Evolutionary conservation across 2,113 vertebrate species (phyloP).

Genomic region (Mystacornis crossleyi): DNA sequence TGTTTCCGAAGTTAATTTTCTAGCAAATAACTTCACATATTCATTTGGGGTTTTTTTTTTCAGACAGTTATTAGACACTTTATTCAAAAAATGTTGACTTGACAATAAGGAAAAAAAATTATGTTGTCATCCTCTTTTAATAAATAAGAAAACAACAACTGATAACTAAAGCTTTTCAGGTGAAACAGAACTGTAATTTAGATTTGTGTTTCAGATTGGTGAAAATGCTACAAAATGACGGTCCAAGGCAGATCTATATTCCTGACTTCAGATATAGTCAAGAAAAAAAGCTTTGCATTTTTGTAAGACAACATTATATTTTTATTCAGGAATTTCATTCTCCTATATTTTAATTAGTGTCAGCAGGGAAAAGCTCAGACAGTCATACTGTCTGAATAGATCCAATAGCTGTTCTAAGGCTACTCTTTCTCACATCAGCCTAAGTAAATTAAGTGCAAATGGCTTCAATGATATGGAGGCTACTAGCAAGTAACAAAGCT

Average conservation of each 20-base stretch:
- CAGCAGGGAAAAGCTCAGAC: background rate
- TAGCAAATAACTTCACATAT: background rate
- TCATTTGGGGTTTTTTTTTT: background rate
- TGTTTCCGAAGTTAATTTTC: background rate
- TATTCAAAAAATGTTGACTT: background rate
- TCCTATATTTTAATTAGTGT: background rate
- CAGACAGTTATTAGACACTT: background rate
- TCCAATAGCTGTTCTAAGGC: background rate
- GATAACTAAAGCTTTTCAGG: background rate
- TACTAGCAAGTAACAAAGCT: background rate
- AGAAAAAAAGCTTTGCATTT: background rate
- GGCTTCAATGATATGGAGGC: background rate
- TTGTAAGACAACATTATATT: background rate
- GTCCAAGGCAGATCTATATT: background rate
- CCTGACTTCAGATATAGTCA: background rate
- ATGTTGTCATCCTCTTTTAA: background rate
- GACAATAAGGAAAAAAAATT: background rate
- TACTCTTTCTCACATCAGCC: background rate
- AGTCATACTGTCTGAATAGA: background rate
- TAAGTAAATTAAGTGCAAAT: background rate
- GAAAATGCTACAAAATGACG: background rate
- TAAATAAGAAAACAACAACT: background rate
- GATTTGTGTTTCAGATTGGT: background rate
- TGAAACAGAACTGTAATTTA: background rate
- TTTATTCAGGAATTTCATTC: background rate